Evolutionary conservation across 2,888 invertebrate genomes (phyloP).

Genomic region (Mesorhabditis belari): DNA sequence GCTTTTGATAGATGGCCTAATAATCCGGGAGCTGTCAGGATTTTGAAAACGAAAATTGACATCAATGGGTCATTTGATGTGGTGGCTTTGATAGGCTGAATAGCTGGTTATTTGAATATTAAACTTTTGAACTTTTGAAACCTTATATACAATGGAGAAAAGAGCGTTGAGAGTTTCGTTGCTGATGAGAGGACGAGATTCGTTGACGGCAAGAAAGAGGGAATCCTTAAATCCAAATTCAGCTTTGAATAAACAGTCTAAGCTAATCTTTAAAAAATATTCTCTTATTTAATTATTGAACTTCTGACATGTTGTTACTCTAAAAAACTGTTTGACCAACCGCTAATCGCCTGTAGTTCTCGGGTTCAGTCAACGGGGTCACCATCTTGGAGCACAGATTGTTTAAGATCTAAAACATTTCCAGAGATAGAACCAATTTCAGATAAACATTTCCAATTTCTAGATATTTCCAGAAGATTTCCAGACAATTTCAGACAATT

Average conservation of each 20-base stretch:
- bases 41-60: slow-evolving; percentile 12
- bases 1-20: slow-evolving; percentile 21
- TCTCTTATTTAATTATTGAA: slow-evolving; percentile 66
- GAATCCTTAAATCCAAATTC: slow-evolving; percentile 9
- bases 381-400: slow-evolving; percentile 38
- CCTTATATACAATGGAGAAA: slow-evolving; percentile 13
- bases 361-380: slow-evolving; percentile 16
- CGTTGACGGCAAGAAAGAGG: slow-evolving; percentile 19
- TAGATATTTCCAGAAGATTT: too few relatives aligned
- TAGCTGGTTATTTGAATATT: neutral
- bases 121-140: slow-evolving; percentile 15
- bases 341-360: slow-evolving; percentile 63
- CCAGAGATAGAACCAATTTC: too few relatives aligned
- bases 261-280: neutral
- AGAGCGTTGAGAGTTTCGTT: slow-evolving; percentile 32
- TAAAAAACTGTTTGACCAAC: slow-evolving; percentile 71
- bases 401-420: slow-evolving; percentile 26
- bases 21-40: slow-evolving; percentile 30
- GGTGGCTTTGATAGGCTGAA: neutral
- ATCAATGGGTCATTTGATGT: slow-evolving; percentile 2
- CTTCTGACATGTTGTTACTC: neutral
- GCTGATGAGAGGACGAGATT: slow-evolving; percentile 18
- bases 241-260: neutral
- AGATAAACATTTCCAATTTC: too few relatives aligned
- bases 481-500: too few relatives aligned